Evolutionary conservation across 1,140 invertebrate genomes (phyloP), one percentile per base, ranked within the genome.

Genomic region (Caenorhabditis brenneri): DNA sequence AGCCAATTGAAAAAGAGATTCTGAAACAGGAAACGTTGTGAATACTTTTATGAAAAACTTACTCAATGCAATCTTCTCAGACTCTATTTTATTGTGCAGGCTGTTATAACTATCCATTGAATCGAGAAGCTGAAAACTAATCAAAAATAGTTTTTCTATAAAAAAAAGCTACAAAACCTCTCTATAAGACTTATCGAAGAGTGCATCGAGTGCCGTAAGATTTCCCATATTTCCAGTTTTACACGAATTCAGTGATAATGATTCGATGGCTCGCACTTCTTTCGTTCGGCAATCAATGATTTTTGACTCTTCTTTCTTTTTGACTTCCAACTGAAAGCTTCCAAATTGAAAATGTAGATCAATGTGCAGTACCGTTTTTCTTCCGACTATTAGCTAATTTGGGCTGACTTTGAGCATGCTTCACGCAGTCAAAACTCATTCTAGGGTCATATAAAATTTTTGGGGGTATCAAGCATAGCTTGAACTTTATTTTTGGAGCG

Each of bases 181-280:
- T 74, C 65, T 42, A 42, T 74, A 74, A 42, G 65, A 74, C 2
- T 74, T 74, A 46, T 74, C 65, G 33, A 74, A 74, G 1, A 74
- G 65, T 24, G 65, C 65, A 74, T 74, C 65, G 36, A 74, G 19
- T 19, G 65, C 27, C 5, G 36, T 16, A 12, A 74, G 29, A 42
- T 74, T 74, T 39, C 22, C n/a, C 65, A 74, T 74, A 42, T 74
- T 74, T 74, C 65, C 65, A 42, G 65, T 74, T 42, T 74, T 74
- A 27, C 65, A 74, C 0, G 36, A 74, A 42, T 74, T 74, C 65
- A 74, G 9, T 10, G 65, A 74, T 24, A 74, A 42, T 42, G 36
- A 12, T 42, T 42, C 65, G 10, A 74, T 74, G 2, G 65, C 65
- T 42, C 65, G 36, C 7, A 74, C 65, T 42, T 74, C 65, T 24